Evolutionary conservation across 2,888 invertebrate species (phyloP).

Genomic region (Ceramica pisi): DNA sequence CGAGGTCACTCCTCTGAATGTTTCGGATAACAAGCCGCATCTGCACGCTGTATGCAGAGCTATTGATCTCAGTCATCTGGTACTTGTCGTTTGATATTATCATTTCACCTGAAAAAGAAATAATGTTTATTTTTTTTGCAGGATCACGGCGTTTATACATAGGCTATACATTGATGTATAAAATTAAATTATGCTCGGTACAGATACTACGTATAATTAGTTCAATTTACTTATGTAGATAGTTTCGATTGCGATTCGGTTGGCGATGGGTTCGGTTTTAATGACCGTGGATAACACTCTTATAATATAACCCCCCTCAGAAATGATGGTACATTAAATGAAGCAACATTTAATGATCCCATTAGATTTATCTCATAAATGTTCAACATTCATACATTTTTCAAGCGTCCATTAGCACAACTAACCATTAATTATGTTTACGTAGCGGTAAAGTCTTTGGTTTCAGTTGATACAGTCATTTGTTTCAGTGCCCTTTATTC

Average conservation of each 20-base stretch:
- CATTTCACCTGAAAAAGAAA: constrained; percentile 94
- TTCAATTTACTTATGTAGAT: constrained; percentile 2
- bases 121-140: neutral
- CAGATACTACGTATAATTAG: neutral
- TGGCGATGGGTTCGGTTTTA: neutral
- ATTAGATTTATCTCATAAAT: constrained; percentile 12
- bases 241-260: too few relatives aligned
- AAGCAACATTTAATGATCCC: constrained; percentile 2
- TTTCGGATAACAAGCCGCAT: constrained; percentile 95
- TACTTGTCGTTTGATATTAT: constrained; percentile 97
- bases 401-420: constrained; percentile 2
- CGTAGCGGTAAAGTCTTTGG: constrained; percentile 58
- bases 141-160: neutral
- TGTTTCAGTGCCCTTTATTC: constrained; percentile 81
- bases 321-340: neutral
- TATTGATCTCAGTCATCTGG: constrained; percentile 94
- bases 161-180: neutral
- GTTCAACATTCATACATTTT: neutral
- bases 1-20: constrained; percentile 94
- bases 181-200: neutral
- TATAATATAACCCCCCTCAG: neutral
- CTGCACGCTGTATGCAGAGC: constrained; percentile 95
- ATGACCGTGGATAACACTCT: neutral
- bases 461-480: constrained; percentile 72
- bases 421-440: constrained; percentile 56